Percentiles rank a stretch among this genome's conserved stretches.
These are phyloP conservation scores for Notodonta dromedarius DNA, from an alignment of 2,888 invertebrate species.

Conservation along the genomic window DNA sequence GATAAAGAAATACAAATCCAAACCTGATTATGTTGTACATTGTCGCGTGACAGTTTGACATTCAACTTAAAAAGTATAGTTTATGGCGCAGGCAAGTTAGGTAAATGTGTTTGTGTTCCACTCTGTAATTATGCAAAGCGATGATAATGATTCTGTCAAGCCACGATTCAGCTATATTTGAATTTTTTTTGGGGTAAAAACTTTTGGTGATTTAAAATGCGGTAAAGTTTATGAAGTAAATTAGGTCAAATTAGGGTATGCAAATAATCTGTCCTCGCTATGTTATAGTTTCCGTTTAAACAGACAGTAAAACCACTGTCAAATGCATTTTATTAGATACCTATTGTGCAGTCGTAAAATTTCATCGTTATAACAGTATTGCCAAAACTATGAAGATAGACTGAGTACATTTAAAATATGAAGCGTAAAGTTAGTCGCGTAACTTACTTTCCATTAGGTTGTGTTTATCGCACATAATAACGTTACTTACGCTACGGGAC, in stretches of 20 bases:
- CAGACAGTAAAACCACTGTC: background rate
- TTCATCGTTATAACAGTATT: no score
- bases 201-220: conserved; percentile 19
- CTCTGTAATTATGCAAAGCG: conserved; percentile 64
- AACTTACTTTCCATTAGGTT: no score
- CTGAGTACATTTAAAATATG: no score
- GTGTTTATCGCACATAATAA: no score
- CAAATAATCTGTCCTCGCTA: background rate
- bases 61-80: conserved; percentile 62
- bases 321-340: background rate
- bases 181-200: conserved; percentile 39
- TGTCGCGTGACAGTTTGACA: conserved; percentile 70
- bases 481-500: no score
- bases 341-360: no score
- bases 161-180: conserved; percentile 55
- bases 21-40: conserved; percentile 56
- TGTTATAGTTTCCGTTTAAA: background rate
- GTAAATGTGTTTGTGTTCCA: conserved; percentile 62
- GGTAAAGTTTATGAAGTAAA: background rate
- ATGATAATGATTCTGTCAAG: conserved; percentile 57
- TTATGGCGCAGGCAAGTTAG: conserved; percentile 48
- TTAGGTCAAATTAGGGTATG: conserved; percentile 4
- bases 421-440: no score
- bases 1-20: conserved; percentile 25
- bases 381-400: no score